phyloP scores from a whole-genome alignment of 2,888 invertebrate genomes.

The Tholera decimalis region DNA sequence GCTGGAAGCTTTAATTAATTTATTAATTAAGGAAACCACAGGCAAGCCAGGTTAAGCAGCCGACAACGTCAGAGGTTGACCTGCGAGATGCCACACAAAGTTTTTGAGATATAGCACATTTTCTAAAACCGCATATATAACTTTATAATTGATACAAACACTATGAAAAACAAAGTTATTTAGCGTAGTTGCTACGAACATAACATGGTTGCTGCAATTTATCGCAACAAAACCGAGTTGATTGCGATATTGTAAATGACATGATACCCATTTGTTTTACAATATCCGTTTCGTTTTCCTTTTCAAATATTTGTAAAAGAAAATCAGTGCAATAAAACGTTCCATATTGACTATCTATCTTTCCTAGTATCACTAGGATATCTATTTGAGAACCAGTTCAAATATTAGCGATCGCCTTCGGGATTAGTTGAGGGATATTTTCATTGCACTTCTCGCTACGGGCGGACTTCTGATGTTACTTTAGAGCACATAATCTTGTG shows the following conservation, averaged over 20 bases:
- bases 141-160: too few relatives aligned
- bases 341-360: slow-evolving; percentile 46
- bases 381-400: slow-evolving; percentile 51
- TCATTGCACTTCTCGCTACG: slow-evolving; percentile 38
- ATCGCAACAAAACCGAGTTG: background rate
- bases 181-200: too few relatives aligned
- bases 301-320: slow-evolving; percentile 30
- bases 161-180: too few relatives aligned
- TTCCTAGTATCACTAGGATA: slow-evolving; percentile 23
- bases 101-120: too few relatives aligned
- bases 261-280: slow-evolving; percentile 29
- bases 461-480: slow-evolving; percentile 9
- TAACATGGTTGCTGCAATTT: background rate
- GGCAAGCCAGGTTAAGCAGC: too few relatives aligned
- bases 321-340: slow-evolving; percentile 47
- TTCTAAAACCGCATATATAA: too few relatives aligned
- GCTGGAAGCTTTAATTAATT: too few relatives aligned
- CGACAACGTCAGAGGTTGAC: too few relatives aligned
- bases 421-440: slow-evolving; percentile 39
- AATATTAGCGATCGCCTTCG: slow-evolving; percentile 36
- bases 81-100: too few relatives aligned
- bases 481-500: slow-evolving; percentile 17
- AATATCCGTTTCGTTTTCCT: slow-evolving; percentile 19
- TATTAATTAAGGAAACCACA: too few relatives aligned
- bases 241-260: slow-evolving; percentile 2